Conservation (phyloP, 2,113 vertebrate species). For the Tragelaphus imberbis region DNA sequence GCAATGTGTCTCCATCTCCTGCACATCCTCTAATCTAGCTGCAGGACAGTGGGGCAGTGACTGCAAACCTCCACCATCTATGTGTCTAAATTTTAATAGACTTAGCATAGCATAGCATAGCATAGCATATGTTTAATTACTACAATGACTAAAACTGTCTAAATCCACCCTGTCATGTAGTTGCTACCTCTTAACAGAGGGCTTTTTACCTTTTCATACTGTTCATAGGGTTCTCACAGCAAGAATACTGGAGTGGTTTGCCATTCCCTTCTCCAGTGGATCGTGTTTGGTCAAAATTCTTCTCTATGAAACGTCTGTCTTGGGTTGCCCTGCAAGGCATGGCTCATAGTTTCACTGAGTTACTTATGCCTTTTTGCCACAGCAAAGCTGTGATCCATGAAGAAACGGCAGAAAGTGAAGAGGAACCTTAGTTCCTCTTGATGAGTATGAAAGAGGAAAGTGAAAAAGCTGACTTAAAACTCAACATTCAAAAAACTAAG, state of each 20-base stretch:
- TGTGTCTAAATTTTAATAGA: background rate
- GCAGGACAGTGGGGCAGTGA: background rate
- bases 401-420: background rate
- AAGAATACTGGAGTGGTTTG: background rate
- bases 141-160: background rate
- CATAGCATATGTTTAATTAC: background rate
- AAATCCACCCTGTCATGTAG: background rate
- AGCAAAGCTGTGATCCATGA: background rate
- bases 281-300: background rate
- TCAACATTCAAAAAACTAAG: background rate
- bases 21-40: background rate
- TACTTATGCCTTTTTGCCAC: background rate
- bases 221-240: accelerated
- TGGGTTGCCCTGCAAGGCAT: background rate
- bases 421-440: background rate
- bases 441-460: background rate
- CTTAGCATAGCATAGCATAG: too few relatives aligned
- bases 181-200: background rate
- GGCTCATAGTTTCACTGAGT: background rate
- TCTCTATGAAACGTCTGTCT: background rate
- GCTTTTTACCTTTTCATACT: background rate
- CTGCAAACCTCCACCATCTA: background rate
- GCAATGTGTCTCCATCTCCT: background rate
- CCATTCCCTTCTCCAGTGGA: background rate
- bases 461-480: background rate